Percentiles rank a stretch among this genome's conserved stretches.
phyloP scores from a whole-genome alignment of 2,888 invertebrate genomes.

The Drosophila infuscata region DNA sequence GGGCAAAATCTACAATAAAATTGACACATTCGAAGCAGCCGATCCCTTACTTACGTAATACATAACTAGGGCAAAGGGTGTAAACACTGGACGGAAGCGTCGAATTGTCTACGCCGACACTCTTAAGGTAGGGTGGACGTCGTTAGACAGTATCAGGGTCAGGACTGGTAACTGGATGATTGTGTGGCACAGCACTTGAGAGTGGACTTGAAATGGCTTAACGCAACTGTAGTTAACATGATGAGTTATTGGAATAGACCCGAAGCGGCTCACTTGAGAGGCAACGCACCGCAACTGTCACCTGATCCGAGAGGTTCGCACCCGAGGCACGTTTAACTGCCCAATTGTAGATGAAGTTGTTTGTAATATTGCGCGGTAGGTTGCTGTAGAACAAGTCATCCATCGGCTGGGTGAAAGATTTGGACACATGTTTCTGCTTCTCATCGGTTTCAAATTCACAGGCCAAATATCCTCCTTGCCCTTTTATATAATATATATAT shows the following conservation, averaged over 20 bases:
- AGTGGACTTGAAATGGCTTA: conserved; percentile 67
- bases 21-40: conserved; percentile 70
- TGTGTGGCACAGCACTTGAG: conserved; percentile 58
- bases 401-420: conserved; percentile 42
- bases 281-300: conserved; percentile 76
- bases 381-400: conserved; percentile 30
- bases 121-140: conserved; percentile 54
- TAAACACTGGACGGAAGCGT: conserved; percentile 80
- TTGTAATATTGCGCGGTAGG: conserved; percentile 48
- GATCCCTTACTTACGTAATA: conserved; percentile 52
- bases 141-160: conserved; percentile 19
- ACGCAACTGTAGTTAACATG: conserved; percentile 71
- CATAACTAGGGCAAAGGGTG: conserved; percentile 63
- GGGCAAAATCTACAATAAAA: conserved; percentile 69
- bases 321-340: conserved; percentile 53
- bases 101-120: conserved; percentile 81
- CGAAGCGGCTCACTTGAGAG: conserved; percentile 76
- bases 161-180: conserved; percentile 60
- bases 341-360: conserved; percentile 51
- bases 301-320: conserved; percentile 74
- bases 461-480: conserved; percentile 19
- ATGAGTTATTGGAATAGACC: conserved; percentile 78
- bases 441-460: conserved; percentile 63
- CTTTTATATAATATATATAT: neutral
- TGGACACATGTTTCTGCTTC: conserved; percentile 73